Base-by-base conservation (phyloP, 1,140 invertebrate genomes). In the Acyrthosiphon pisum region DNA sequence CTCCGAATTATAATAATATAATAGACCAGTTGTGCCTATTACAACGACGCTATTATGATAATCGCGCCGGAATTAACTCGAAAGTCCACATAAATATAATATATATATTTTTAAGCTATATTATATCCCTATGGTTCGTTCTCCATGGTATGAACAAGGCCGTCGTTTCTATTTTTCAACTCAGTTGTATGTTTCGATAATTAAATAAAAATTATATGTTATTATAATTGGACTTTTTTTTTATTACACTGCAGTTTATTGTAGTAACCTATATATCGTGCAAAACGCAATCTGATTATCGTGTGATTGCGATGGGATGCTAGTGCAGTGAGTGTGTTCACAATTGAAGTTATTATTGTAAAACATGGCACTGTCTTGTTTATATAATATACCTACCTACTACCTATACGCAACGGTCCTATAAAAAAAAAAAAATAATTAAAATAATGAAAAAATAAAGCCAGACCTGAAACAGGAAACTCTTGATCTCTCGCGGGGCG, bases 321-420 rank as follows among this genome's bases (percentile, higher is more conserved):
- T 86, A 18, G 30, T 48, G 22, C n/a, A n/a, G n/a, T 14, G 30
- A 11, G 23, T 22, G 86, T 35, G 18, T 87, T n/a, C 26, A 87
- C 30, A 48, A 87, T 87, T 87, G 44, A 7, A 46, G 44, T 48
- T 48, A 87, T 87, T 87, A 48, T 87, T 87, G 48, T 89, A 53
- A 89, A 89, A 89, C 87, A 89, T 11, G 35, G n/a, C 56, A 89
- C 37, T 56, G 87, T 89, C n/a, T 53, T 23, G 48, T 89, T 37
- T 30, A 26, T 44, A 48, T 8, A 11, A 48, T 8, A 11, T 46
- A 46, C 6, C 2, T 46, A 46, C 20, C 23, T 41, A 41, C 37
- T 48, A 9, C 44, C 2, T 18, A 50, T 46, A 50, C 18, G 84
- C 44, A 37, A 84, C 37, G 41, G 41, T 46, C 46, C 83, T 26